Conservation (phyloP, 1,140 invertebrate species). For the Papilio glaucus region DNA sequence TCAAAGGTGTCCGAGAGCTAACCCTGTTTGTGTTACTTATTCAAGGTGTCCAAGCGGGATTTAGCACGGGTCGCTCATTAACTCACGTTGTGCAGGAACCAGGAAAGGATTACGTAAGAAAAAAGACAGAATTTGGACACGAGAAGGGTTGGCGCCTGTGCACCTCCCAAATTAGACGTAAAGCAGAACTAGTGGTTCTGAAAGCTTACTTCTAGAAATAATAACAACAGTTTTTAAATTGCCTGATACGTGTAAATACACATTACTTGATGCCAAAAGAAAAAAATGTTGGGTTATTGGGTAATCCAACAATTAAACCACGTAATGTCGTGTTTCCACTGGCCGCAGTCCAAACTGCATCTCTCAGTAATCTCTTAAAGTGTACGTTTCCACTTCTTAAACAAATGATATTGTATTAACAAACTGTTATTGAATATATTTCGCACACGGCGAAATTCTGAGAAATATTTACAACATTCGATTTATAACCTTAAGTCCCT, state of each 20-base stretch:
- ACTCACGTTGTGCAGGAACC: too few relatives aligned
- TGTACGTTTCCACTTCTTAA: constrained; percentile 32
- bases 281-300: too few relatives aligned
- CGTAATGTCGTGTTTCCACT: constrained; percentile 33
- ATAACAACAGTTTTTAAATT: background rate
- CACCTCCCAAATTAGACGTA: too few relatives aligned
- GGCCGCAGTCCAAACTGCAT: constrained; percentile 25
- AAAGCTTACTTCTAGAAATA: background rate
- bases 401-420: constrained; percentile 44
- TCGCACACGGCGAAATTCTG: constrained; percentile 42
- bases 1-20: too few relatives aligned
- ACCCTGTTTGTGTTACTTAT: too few relatives aligned
- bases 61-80: too few relatives aligned
- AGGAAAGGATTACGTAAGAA: too few relatives aligned
- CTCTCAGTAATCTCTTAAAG: constrained; percentile 32
- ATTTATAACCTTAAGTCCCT: constrained; percentile 44
- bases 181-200: background rate
- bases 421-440: constrained; percentile 47
- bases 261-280: constrained; percentile 20
- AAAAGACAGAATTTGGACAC: too few relatives aligned
- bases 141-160: too few relatives aligned
- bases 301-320: constrained; percentile 31
- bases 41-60: too few relatives aligned
- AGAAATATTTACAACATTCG: constrained; percentile 48
- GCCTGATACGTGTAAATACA: constrained; percentile 2